Percentiles rank a stretch among this genome's conserved stretches.
Conservation (phyloP, 1,140 invertebrate species). For the Drosophila chauvacae region DNA sequence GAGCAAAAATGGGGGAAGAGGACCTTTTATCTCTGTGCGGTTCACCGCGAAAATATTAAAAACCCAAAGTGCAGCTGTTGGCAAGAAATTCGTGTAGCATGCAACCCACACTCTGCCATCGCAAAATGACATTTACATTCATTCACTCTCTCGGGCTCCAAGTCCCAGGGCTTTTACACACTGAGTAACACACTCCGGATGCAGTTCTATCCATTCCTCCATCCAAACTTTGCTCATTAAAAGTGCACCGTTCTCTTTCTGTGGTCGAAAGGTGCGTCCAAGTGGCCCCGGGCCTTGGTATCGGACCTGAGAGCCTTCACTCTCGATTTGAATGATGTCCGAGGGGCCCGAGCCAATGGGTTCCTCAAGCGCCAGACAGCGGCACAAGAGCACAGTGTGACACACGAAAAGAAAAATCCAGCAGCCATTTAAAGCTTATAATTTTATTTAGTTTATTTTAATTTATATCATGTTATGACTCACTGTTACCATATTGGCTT, state of each 20-base stretch:
- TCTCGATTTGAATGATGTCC: constrained; percentile 52
- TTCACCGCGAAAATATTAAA: constrained; percentile 53
- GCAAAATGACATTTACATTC: constrained; percentile 57
- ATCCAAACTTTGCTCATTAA: constrained; percentile 61
- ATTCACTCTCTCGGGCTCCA: constrained; percentile 24
- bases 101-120: constrained; percentile 8
- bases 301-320: constrained; percentile 51
- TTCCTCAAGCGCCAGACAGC: constrained; percentile 55
- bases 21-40: constrained; percentile 51
- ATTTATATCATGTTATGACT: neutral
- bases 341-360: constrained; percentile 31
- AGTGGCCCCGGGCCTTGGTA: constrained; percentile 44
- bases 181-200: constrained; percentile 23
- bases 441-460: neutral
- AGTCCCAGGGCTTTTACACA: constrained; percentile 7
- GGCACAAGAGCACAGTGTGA: constrained; percentile 28
- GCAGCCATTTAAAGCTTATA: neutral
- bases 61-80: constrained; percentile 57
- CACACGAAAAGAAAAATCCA: neutral
- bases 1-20: neutral
- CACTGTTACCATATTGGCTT: neutral
- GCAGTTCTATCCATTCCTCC: constrained; percentile 33
- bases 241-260: constrained; percentile 8
- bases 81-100: constrained; percentile 51
- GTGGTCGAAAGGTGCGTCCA: constrained; percentile 49